Percentiles rank a stretch among this genome's conserved stretches.
Conservation (phyloP, 2,797 vertebrate species). For the Phalloptychus januarius region DNA sequence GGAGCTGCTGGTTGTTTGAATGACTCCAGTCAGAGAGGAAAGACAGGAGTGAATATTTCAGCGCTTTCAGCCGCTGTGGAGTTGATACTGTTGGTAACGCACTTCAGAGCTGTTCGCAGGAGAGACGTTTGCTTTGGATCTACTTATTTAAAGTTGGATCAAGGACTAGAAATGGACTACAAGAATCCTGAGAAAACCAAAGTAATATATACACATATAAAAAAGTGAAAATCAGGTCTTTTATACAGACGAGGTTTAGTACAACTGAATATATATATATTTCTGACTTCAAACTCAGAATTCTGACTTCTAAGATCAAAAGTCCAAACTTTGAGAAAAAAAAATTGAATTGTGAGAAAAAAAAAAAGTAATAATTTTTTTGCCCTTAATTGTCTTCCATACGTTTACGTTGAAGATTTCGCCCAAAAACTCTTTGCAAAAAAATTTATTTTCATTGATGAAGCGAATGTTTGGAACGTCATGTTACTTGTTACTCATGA, state of each 20-base stretch:
- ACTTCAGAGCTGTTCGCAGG: constrained; percentile 49
- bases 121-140: constrained; percentile 55
- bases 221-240: constrained; percentile 12
- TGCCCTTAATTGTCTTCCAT: no score
- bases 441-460: constrained; percentile 14
- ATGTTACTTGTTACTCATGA: not conserved
- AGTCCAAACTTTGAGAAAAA: no score
- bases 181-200: constrained; percentile 33
- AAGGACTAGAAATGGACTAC: constrained; percentile 19
- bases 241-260: not conserved
- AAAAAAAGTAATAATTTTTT: no score
- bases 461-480: constrained; percentile 1
- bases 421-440: constrained; percentile 6
- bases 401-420: constrained; percentile 1
- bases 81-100: constrained; percentile 18
- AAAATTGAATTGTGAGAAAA: no score
- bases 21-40: not conserved
- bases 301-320: no score
- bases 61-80: constrained; percentile 15
- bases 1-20: constrained; percentile 37
- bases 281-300: no score
- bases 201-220: not conserved
- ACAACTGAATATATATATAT: no score
- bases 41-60: constrained; percentile 29
- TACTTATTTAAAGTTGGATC: constrained; percentile 16